A percentile compares a stretch with the other conserved stretches of the same genome.
phyloP scores from a whole-genome alignment of 2,888 invertebrate genomes.

The Hirtodrosophila alboralis region DNA sequence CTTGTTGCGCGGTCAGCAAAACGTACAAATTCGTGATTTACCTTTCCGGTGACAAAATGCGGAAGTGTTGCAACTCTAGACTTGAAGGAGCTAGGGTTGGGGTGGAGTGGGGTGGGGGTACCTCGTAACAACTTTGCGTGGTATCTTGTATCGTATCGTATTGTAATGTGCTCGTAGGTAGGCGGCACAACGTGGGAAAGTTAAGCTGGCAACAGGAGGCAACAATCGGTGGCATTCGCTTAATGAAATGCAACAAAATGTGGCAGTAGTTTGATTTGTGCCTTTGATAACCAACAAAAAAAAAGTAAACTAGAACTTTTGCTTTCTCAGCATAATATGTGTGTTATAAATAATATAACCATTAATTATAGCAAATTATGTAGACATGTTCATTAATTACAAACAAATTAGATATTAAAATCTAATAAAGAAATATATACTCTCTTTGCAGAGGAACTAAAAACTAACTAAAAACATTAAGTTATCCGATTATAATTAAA shows the following conservation, averaged over 20 bases:
- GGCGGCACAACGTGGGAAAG: constrained; percentile 70
- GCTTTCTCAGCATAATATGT: constrained; percentile 12
- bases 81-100: too few species aligned
- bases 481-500: too few species aligned
- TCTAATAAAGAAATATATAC: neutral
- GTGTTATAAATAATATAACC: neutral
- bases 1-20: constrained; percentile 73
- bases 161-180: constrained; percentile 31
- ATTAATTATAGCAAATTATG: neutral
- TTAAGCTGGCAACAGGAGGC: constrained; percentile 55
- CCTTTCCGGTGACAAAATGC: constrained; percentile 78
- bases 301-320: neutral
- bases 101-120: too few species aligned
- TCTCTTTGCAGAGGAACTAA: neutral
- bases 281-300: constrained; percentile 43
- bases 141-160: constrained; percentile 18
- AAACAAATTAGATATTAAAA: too few species aligned
- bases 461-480: too few species aligned
- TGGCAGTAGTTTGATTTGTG: constrained; percentile 45
- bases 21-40: constrained; percentile 67
- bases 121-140: constrained; percentile 46
- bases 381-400: neutral
- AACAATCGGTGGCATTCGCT: constrained; percentile 40
- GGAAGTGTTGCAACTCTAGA: constrained; percentile 68
- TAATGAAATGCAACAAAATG: constrained; percentile 75